Conservation (phyloP, 2,888 invertebrate genomes). For the Lamellibrachia columna region DNA sequence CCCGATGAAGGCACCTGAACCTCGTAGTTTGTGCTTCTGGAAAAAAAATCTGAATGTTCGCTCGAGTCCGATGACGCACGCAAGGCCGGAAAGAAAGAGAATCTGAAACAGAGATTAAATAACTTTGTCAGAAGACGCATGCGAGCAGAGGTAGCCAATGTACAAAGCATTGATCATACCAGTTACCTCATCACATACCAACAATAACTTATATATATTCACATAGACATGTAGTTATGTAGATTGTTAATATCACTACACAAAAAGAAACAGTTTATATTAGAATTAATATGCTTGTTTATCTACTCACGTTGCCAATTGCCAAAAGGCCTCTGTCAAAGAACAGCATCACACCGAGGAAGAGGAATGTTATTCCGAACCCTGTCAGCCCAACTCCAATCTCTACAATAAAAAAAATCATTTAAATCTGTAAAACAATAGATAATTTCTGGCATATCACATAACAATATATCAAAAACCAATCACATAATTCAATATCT, state of each 20-base stretch:
- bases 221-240: neutral
- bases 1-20: slow-evolving; percentile 87
- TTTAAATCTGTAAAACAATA: neutral
- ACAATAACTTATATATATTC: neutral
- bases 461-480: neutral
- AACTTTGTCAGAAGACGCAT: neutral
- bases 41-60: slow-evolving; percentile 97
- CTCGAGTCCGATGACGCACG: slow-evolving; percentile 94
- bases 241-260: slow-evolving; percentile 18
- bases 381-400: slow-evolving; percentile 97
- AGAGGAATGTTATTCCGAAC: slow-evolving; percentile 91
- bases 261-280: neutral
- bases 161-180: neutral
- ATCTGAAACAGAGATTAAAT: slow-evolving; percentile 75
- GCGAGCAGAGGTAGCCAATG: neutral
- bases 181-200: no score
- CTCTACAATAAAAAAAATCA: slow-evolving; percentile 68
- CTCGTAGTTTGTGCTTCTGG: slow-evolving; percentile 93
- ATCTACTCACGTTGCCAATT: slow-evolving; percentile 94
- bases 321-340: slow-evolving; percentile 97
- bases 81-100: slow-evolving; percentile 92
- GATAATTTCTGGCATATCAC: neutral
- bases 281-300: neutral
- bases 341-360: slow-evolving; percentile 89
- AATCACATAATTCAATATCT: no score